Evolutionary conservation across 1,140 invertebrate species (phyloP).

Genomic region (Drosophila saltans): DNA sequence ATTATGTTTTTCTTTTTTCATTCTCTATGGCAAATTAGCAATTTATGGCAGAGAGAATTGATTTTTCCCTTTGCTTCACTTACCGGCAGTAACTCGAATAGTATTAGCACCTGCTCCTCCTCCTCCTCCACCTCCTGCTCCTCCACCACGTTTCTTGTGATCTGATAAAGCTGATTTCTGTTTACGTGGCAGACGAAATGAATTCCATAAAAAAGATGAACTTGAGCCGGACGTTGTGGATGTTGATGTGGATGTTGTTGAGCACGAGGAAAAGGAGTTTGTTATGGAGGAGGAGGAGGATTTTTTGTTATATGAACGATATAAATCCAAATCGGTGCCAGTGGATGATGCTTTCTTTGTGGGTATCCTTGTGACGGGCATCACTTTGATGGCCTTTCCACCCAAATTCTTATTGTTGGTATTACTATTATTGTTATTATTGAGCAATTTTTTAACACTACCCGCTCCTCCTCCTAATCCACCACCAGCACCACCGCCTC

Average conservation of each 20-base stretch:
- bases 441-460: conserved; percentile 60
- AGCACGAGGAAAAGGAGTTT: conserved; percentile 25
- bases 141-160: conserved; percentile 41
- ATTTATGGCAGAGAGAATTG: conserved; percentile 30
- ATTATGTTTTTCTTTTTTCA: conserved; percentile 8
- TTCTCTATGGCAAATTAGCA: conserved; percentile 2
- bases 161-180: conserved; percentile 55
- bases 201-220: conserved; percentile 74
- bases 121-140: conserved; percentile 12
- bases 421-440: conserved; percentile 37
- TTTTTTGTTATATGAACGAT: conserved; percentile 46
- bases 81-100: conserved; percentile 1
- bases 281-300: conserved; percentile 25
- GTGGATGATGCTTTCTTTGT: conserved; percentile 48
- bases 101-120: background rate
- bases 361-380: conserved; percentile 62
- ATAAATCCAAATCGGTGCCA: conserved; percentile 60
- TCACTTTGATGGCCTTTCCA: conserved; percentile 32
- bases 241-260: conserved; percentile 35
- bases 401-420: conserved; percentile 47
- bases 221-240: conserved; percentile 40
- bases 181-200: conserved; percentile 78
- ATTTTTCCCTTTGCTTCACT: conserved; percentile 37
- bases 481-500: background rate
- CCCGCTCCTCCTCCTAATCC: background rate